phyloP scores from a whole-genome alignment of 1,140 invertebrate species.

The Rhagoletis pomonella region DNA sequence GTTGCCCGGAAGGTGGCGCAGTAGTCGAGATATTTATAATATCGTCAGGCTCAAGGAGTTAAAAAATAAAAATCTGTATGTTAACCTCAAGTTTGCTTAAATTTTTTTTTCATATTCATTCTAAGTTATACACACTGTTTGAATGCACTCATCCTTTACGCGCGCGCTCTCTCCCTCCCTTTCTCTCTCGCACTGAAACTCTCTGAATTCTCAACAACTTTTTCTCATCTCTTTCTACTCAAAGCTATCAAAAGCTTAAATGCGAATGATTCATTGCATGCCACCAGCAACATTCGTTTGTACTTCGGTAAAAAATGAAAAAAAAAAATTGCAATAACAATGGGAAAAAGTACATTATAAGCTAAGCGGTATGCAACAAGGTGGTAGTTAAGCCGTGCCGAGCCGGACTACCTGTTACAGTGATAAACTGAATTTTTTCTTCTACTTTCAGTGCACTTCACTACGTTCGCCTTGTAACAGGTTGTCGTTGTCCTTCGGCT shows the following conservation, averaged over 20 bases:
- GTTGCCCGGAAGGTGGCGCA: too few species aligned
- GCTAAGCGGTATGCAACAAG: not conserved
- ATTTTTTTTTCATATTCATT: not conserved
- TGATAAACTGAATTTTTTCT: constrained; percentile 3
- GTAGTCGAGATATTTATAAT: too few species aligned
- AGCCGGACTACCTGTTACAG: constrained; percentile 37
- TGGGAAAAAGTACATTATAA: not conserved
- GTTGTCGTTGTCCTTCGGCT: constrained; percentile 27
- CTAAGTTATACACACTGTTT: not conserved
- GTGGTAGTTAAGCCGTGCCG: not conserved
- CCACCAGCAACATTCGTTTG: constrained; percentile 22
- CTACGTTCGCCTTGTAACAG: constrained; percentile 46
- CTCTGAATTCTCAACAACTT: too few species aligned
- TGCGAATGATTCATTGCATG: constrained; percentile 21
- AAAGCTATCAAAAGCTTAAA: constrained; percentile 2
- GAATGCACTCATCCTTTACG: not conserved
- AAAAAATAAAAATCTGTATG: too few species aligned
- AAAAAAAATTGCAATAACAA: not conserved
- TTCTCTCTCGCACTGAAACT: not conserved
- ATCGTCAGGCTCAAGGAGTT: too few species aligned
- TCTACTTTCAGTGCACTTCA: not conserved
- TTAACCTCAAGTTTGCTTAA: too few species aligned
- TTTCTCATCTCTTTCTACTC: not conserved
- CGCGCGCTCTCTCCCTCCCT: not conserved
- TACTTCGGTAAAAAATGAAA: not conserved